Evolutionary conservation across 2,113 vertebrate genomes (phyloP), one percentile per base, ranked within the genome.

Genomic region (Condylura cristata): DNA sequence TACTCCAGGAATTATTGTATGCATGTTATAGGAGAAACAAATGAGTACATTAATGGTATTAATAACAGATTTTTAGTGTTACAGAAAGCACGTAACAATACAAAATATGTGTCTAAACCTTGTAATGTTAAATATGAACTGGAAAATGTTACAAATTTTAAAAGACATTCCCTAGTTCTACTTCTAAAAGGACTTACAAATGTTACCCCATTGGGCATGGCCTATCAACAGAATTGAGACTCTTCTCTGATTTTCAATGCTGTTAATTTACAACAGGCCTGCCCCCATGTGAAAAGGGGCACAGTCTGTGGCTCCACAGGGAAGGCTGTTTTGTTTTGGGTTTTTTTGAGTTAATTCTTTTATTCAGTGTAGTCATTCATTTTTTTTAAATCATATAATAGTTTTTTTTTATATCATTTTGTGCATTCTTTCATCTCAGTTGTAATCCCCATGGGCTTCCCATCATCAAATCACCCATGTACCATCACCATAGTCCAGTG

Each of bases 1-100:
- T 14, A 88, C 44, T 76, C 93, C 48, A 89, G 26, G 90, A 94
- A 88, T 76, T 34, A 66, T 63, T 72, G 84, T 84, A 66, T 61
- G 12, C 24, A 17, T 51, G 79, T 51, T 89, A 51, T 46, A 83
- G 18, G 24, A 66, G 39, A 87, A 75, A 46, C 9, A 80, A 75
- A 76, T 68, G 8, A 82, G 1, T 16, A 46, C 5, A 46, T 91
- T 80, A 76, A 74, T 66, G 18, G 4, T 32, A 48, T 66, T 90
- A 74, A 83, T 90, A 74, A 86, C n/a, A 90, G 28, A 84, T 44
- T 75, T 63, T 84, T 46, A n/a, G n/a, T 87, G 39, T 46, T 88
- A 65, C 8, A 44, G 72, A 84, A 96, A 84, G 75, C 24, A 37
- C 3, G 30, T 37, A 76, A 14, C n/a, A 89, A 32, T 46, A 93